Percentiles rank a stretch among this genome's conserved stretches.
Evolutionary conservation across 2,888 invertebrate species (phyloP).

Genomic region (Mechanitis mazaeus): DNA sequence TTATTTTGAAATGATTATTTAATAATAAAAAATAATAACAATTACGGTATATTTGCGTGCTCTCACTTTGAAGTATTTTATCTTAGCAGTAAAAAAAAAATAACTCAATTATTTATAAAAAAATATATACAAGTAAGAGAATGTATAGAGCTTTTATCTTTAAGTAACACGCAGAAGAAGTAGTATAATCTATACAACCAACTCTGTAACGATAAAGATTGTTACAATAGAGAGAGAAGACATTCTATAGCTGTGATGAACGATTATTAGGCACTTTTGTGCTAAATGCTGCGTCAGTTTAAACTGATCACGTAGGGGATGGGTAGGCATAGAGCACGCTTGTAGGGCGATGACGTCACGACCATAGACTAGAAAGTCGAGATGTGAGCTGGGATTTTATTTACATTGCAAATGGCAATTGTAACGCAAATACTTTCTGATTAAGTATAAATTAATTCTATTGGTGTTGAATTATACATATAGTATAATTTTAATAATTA

Average conservation of each 20-base stretch:
- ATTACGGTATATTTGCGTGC: constrained; percentile 50
- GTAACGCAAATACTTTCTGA: constrained; percentile 50
- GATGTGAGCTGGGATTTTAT: constrained; percentile 29
- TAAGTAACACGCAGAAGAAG: constrained; percentile 71
- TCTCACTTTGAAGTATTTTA: constrained; percentile 53
- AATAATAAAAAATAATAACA: constrained; percentile 43
- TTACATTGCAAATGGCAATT: constrained; percentile 40
- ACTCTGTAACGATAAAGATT: constrained; percentile 47
- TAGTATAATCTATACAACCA: constrained; percentile 62
- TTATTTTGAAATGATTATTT: constrained; percentile 46
- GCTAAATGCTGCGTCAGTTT: constrained; percentile 54
- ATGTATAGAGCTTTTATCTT: constrained; percentile 75
- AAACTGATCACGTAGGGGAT: constrained; percentile 32
- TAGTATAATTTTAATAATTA: constrained; percentile 64
- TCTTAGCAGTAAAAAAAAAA: constrained; percentile 70
- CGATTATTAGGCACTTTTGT: constrained; percentile 67
- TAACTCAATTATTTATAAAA: constrained; percentile 75
- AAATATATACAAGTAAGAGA: constrained; percentile 69
- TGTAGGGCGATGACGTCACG: constrained; percentile 20
- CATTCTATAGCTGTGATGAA: constrained; percentile 75
- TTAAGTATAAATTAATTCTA: constrained; percentile 44
- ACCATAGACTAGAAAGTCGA: constrained; percentile 3
- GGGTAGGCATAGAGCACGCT: constrained; percentile 44
- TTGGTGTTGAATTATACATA: constrained; percentile 60
- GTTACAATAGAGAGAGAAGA: constrained; percentile 59